These are phyloP conservation scores for Xyrichtys novacula DNA, from an alignment of 2,797 vertebrate species.

Conservation along the genomic window DNA sequence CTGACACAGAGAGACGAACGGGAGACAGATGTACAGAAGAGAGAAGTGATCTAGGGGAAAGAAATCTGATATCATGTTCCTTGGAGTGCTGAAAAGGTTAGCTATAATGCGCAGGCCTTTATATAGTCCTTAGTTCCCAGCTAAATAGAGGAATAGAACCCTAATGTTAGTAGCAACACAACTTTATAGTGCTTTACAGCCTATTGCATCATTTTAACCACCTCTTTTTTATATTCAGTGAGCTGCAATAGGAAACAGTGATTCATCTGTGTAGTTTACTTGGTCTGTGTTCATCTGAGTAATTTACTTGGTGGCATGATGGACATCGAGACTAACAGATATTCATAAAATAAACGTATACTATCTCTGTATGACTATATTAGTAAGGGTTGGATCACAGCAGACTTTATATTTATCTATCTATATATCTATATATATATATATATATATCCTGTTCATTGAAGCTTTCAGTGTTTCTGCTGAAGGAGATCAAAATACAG, in stretches of 20 bases:
- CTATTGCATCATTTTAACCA: slow-evolving; percentile 81
- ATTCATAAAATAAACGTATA: slow-evolving; percentile 43
- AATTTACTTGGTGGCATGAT: slow-evolving; percentile 46
- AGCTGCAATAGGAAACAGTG: slow-evolving; percentile 40
- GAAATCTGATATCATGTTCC: slow-evolving; percentile 83
- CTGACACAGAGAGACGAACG: slow-evolving; percentile 74
- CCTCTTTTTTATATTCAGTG: slow-evolving; percentile 14
- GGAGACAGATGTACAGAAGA: slow-evolving; percentile 83
- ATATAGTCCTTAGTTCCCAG: slow-evolving; percentile 79
- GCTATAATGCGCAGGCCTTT: slow-evolving; percentile 81
- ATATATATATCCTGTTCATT: background rate
- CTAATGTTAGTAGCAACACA: slow-evolving; percentile 57
- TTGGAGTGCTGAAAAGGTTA: slow-evolving; percentile 79
- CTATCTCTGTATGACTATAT: slow-evolving; percentile 4
- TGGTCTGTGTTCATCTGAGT: too few species aligned
- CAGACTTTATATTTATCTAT: slow-evolving; percentile 14
- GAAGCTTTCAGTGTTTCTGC: background rate
- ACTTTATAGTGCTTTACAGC: slow-evolving; percentile 72
- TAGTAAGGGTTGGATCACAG: background rate
- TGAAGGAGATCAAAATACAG: background rate
- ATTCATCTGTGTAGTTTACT: slow-evolving; percentile 28
- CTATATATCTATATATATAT: too few species aligned
- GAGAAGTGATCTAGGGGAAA: slow-evolving; percentile 71
- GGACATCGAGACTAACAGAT: slow-evolving; percentile 53
- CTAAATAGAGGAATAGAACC: slow-evolving; percentile 67